Evolutionary conservation across 35 echinoderm and acorn worm species (phyloP).

Genomic region (Heliocidaris tuberculata): DNA sequence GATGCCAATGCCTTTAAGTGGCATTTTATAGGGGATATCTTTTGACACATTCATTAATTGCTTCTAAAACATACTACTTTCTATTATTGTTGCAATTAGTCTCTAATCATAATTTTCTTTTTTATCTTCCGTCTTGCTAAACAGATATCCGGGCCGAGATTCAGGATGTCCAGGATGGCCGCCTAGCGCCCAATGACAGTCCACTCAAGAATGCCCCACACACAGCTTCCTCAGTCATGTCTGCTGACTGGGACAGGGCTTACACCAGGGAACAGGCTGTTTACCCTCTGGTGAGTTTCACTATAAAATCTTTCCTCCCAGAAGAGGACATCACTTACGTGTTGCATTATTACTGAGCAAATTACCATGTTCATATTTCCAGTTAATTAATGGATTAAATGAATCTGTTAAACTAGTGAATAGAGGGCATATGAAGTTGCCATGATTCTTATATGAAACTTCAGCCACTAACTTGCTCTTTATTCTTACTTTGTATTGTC

Average conservation of each 20-base stretch:
- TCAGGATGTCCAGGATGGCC: constrained; percentile 73
- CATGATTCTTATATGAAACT: too few species aligned
- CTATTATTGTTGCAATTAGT: not conserved
- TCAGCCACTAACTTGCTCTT: not conserved
- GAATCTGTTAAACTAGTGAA: too few species aligned
- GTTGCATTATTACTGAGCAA: not conserved
- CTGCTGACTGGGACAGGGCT: constrained; percentile 67
- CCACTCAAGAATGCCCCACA: constrained; percentile 86
- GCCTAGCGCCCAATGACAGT: constrained; percentile 68
- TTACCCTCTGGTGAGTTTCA: constrained; percentile 79
- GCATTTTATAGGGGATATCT: not conserved
- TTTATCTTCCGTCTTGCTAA: not conserved
- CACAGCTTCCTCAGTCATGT: constrained; percentile 66
- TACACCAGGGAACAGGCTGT: constrained; percentile 91
- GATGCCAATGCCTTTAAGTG: not conserved
- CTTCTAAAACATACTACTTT: not conserved
- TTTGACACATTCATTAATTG: not conserved
- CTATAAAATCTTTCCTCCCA: not conserved
- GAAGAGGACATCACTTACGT: not conserved
- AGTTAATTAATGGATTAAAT: too few species aligned
- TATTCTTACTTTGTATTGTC: not conserved
- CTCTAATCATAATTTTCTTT: not conserved
- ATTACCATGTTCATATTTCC: too few species aligned
- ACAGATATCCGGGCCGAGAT: constrained; percentile 89
- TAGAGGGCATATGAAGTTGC: too few species aligned